Evolutionary conservation across 2,888 invertebrate genomes (phyloP).

Genomic region (Tribolium freemani): DNA sequence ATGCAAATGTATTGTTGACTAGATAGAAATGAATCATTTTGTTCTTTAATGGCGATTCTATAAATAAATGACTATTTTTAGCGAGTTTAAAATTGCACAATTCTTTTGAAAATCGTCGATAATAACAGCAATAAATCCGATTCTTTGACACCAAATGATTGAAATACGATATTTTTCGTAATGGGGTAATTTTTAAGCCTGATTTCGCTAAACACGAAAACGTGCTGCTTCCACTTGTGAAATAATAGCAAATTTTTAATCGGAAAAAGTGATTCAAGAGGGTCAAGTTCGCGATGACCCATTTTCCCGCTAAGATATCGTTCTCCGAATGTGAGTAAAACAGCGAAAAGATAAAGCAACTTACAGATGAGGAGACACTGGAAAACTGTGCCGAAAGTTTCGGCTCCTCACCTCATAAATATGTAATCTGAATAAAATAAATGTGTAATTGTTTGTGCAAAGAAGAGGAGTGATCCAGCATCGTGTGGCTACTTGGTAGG

Average conservation of each 20-base stretch:
- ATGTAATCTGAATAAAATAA: constrained; percentile 36
- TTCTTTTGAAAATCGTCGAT: not conserved
- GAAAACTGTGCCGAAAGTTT: not conserved
- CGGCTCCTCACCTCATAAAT: constrained; percentile 30
- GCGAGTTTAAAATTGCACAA: not conserved
- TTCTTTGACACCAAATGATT: not conserved
- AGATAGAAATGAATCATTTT: not conserved
- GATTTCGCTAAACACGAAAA: constrained; percentile 3
- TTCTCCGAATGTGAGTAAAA: not conserved
- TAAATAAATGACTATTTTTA: not conserved
- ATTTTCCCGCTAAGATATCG: constrained; percentile 8
- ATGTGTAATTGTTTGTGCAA: constrained; percentile 31
- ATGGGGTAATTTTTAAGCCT: not conserved
- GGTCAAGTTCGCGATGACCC: constrained; percentile 26
- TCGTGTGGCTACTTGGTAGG: constrained; percentile 49
- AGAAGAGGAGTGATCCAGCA: constrained; percentile 45
- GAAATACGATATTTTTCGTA: not conserved
- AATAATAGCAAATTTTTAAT: constrained; percentile 1
- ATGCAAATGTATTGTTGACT: too few species aligned
- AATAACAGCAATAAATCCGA: not conserved
- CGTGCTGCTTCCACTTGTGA: constrained; percentile 3
- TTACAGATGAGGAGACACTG: not conserved
- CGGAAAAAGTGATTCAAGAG: constrained; percentile 1
- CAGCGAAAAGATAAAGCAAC: not conserved
- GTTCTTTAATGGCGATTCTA: not conserved